Evolutionary conservation across 2,113 vertebrate genomes (phyloP), one percentile per base, ranked within the genome.

Genomic region (Diphyllodes magnificus): DNA sequence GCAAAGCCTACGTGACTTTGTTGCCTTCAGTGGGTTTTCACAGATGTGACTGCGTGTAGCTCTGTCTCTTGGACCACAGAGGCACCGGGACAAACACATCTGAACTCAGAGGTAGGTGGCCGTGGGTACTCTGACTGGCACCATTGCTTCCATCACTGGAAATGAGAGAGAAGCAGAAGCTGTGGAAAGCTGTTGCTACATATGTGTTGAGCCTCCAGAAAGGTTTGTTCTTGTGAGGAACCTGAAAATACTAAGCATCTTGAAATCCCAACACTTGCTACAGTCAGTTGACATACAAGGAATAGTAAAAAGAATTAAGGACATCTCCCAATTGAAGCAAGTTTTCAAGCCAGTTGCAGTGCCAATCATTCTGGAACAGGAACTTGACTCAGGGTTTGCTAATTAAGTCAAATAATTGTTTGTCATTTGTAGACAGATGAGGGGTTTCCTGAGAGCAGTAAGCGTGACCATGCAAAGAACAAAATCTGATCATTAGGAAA

Each of bases 401-500:
- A 90, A 96, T 96, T 93, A 92, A 92, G 47, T 60, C 44, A 64
- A 92, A 75, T 87, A 73, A 82, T 89, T 69, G 11, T 89, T 89
- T 84, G 82, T 50, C 78, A 70, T 88, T 83, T 77, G n/a, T 71
- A 81, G 64, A 68, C 30, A 92, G 79, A 94, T 47, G 53, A 83
- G 68, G 78, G 44, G 49, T 70, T 95, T 94, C 64, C 68, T 92
- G 93, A 81, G 64, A 95, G 76, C 92, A 82, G 37, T 49, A 68
- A 78, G 76, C 72, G 66, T 92, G 94, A 92, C 79, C 44, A 51
- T 21, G 56, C 47, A 71, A 88, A 81, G 88, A 91, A 79, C 39
- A 71, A 95, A 93, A 92, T 87, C 81, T 82, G 61, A 82, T 92
- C 56, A 76, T 96, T 95, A 94, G 76, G 90, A 94, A 92, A 86